A percentile compares a stretch with the other conserved stretches of the same genome.
phyloP scores from a whole-genome alignment of 2,797 vertebrate species.

The Centropyge bicolor region DNA sequence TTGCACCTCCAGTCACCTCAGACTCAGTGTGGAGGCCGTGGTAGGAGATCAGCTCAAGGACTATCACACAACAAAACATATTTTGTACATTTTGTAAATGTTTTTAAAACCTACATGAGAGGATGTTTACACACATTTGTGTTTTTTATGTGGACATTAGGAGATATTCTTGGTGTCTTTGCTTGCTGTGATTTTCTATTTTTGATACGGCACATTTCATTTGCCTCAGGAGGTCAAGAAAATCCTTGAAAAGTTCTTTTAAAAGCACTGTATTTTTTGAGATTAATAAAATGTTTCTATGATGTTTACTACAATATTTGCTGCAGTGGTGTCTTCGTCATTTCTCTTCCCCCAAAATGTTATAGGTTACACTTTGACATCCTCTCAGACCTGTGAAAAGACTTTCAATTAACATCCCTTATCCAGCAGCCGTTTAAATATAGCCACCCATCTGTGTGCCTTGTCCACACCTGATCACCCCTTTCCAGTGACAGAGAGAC shows the following conservation, averaged over 20 bases:
- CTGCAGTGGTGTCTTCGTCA: slow-evolving; percentile 14
- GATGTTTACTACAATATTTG: slow-evolving; percentile 31
- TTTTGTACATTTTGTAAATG: slow-evolving; percentile 84
- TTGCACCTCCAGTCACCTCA: slow-evolving; percentile 81
- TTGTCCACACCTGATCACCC: slow-evolving; percentile 14
- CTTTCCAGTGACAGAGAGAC: slow-evolving; percentile 57
- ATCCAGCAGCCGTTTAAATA: slow-evolving; percentile 5
- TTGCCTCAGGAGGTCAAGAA: slow-evolving; percentile 81
- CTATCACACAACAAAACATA: slow-evolving; percentile 33
- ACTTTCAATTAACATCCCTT: slow-evolving; percentile 1
- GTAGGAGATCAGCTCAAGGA: slow-evolving; percentile 79
- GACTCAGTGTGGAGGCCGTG: slow-evolving; percentile 97
- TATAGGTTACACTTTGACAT: not conserved
- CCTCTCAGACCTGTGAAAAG: slow-evolving; percentile 1
- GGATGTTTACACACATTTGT: slow-evolving; percentile 82
- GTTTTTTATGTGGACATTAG: slow-evolving; percentile 35
- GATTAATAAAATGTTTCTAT: slow-evolving; percentile 81
- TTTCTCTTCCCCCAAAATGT: slow-evolving; percentile 2
- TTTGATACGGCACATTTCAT: slow-evolving; percentile 73
- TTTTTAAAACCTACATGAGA: slow-evolving; percentile 77
- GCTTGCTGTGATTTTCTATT: slow-evolving; percentile 44
- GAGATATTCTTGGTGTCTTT: slow-evolving; percentile 37
- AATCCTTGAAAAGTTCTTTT: slow-evolving; percentile 79
- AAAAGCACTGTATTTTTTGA: slow-evolving; percentile 82
- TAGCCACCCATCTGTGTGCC: not conserved